Evolutionary conservation across 2,113 vertebrate genomes (phyloP).

Genomic region (Chamaetylas fuelleborni): DNA sequence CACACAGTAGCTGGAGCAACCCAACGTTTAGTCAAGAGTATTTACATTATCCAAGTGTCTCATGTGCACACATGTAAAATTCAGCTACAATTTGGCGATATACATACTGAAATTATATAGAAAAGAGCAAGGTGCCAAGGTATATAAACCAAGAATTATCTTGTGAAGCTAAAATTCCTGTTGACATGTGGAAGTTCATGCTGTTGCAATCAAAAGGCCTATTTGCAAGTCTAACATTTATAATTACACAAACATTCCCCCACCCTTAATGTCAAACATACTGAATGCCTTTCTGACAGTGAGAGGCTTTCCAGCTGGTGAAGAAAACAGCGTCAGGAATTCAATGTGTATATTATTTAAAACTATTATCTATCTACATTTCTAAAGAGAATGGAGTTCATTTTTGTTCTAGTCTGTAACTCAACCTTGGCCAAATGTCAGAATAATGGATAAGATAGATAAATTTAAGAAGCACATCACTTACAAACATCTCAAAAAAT

Average conservation of each 20-base stretch:
- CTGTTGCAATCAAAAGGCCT: slow-evolving; percentile 60
- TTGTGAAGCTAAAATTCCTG: slow-evolving; percentile 29
- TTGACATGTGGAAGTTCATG: slow-evolving; percentile 53
- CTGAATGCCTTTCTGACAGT: slow-evolving; percentile 24
- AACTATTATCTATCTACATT: background rate
- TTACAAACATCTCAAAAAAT: background rate
- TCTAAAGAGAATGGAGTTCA: background rate
- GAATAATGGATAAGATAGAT: background rate
- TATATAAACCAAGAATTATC: slow-evolving; percentile 24
- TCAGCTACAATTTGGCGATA: background rate
- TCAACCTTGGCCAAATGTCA: background rate
- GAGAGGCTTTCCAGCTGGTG: slow-evolving; percentile 52
- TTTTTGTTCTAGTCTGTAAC: background rate
- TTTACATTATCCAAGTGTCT: background rate
- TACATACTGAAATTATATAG: background rate
- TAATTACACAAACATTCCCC: slow-evolving; percentile 63
- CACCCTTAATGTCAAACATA: slow-evolving; percentile 55
- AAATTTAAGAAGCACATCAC: background rate
- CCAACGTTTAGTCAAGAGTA: background rate
- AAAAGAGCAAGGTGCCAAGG: background rate
- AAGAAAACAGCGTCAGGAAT: slow-evolving; percentile 24
- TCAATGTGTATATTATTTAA: background rate
- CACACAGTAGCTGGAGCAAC: slow-evolving; percentile 31
- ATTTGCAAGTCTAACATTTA: slow-evolving; percentile 58
- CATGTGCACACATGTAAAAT: background rate